Base-by-base conservation (phyloP, 2,797 vertebrate species). In the Graptemys geographica region DNA sequence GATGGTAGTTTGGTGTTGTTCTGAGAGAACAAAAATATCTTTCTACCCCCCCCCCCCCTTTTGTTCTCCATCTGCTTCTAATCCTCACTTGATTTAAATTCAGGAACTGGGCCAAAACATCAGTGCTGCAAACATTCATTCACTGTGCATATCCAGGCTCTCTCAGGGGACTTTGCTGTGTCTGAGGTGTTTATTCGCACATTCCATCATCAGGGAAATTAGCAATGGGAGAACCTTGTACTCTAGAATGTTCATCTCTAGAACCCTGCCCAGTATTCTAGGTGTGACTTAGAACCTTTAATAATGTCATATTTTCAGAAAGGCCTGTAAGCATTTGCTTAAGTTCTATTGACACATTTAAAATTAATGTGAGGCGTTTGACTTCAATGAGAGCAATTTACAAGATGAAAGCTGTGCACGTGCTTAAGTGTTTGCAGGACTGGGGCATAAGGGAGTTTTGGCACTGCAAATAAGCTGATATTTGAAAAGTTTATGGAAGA, bases 21-120 rank as follows among this genome's bases (percentile, higher is more conserved):
- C 86, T 88, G 86, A 31, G 88, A 93, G 82, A 95, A 91, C 90
- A 86, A 49, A 92, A 56, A 76, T 47, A 86, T 84, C 84, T 94
- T 94, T 89, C 95, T 97, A 90, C 27, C 90, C 51, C 51, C 90
- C 5, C 49, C 7, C 51, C 51, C 88, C 89, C 16, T 65, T 74
- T 78, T 41, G 16, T 78, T 81, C 57, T 11, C 15, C 31, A 27
- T 87, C 82, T 91, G 72, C 16, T 94, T 96, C 94, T 95, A 83
- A 84, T 95, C 79, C 82, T 96, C 3, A 5, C 49, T 72, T 80
- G 18, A 83, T 93, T 81, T 79, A 94, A 95, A 90, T 74, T 92
- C 93, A 92, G 91, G 93, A 97, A 97, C 96, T 96, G 96, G 95
- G 96, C 96, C 95, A 97, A 97, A 97, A 94, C 87, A 83, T 90